Base-by-base conservation (phyloP, 1,140 invertebrate species). In the Drosophila ficusphila region DNA sequence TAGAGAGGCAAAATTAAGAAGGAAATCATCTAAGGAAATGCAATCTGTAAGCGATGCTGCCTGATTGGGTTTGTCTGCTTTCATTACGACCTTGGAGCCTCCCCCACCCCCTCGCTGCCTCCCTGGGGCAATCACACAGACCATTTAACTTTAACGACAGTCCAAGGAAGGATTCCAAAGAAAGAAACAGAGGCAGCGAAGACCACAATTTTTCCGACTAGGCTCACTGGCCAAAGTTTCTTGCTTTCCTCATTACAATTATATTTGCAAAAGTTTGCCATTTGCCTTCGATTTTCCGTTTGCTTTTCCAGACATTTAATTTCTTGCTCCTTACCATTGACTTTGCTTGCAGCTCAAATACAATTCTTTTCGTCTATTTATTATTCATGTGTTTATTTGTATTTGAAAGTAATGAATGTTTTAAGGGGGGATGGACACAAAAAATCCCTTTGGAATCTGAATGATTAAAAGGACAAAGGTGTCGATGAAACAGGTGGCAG, bases 141-240 rank as follows among this genome's bases (percentile, higher is more conserved):
- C 76, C 76, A 79, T 79, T 79, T 74, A 79, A 74, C 76, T 73
- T 61, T 27, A 72, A 72, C 69, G 69, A 72, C 69, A 72, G 69
- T 47, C 54, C 49, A 29, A 21, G 44, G 16, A 65, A n/a, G n/a
- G n/a, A n/a, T n/a, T 47, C 54, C 49, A 29, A 21, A 34, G 16
- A 65, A 27, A 42, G 27, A 38, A 39, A 21, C 19, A 64, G 38
- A 34, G 21, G 18, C 21, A 38, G n/a, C 23, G 42, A 25, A 38
- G 9, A 41, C 51, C 31, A 8, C 21, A 36, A 33, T 9, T 7
- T 7, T 36, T 25, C 29, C 48, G 14, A 36, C 44, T 69, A 71
- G 69, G 65, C 64, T 49, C 27, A 14, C 29, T 60, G 60, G 42
- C 33, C 41, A 41, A 64, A 67, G 41, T 70, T 70, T 39, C 27